Evolutionary conservation across 1,140 invertebrate genomes (phyloP), one percentile per base, ranked within the genome.

Genomic region (Drosophila sucinea): DNA sequence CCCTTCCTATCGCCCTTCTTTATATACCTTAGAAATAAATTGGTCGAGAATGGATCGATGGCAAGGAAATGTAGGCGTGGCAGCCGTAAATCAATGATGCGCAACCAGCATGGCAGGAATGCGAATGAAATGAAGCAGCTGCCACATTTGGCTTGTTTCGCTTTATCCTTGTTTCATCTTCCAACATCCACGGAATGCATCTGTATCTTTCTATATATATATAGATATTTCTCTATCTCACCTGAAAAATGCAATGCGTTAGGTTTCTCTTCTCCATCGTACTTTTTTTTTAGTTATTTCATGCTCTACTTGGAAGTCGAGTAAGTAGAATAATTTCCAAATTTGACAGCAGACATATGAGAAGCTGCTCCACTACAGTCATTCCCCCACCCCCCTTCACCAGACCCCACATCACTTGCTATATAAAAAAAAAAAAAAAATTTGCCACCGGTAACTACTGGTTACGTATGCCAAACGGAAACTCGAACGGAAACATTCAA

Each of bases 341-440:
- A 89, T 89, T 89, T 87, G 84, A 87, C 83, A 87, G 80, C 79
- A 82, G 73, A 87, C 80, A 87, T 74, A 89, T 77, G 75, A 77
- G 74, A 27, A 60, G 67, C 73, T 55, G 66, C 58, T 76, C 62
- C 62, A 51, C 44, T 51, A 8, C 23, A 8, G 44, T 7, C 73
- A 35, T 38, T 54, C 56, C 23, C 64, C n/a, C 23, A 62, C 67
- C 38, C 30, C n/a, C 35, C 10, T 4, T 4, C 2, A 30, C 30
- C 30, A 2, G 4, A 38, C 55, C 11, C 11, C 25, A 61, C 27
- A 4, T 10, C 4, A 2, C 27, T 23, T 4, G n/a, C 63, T 61
- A 56, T 40, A 73, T 63, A 47, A 47, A 47, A 8, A n/a, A 47
- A 47, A 47, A 47, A 25, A 7, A 17, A 35, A 57, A 58, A 38